These are phyloP conservation scores for Pantherophis alleghaniensis DNA, from an alignment of 2,797 vertebrate genomes.

Conservation along the genomic window DNA sequence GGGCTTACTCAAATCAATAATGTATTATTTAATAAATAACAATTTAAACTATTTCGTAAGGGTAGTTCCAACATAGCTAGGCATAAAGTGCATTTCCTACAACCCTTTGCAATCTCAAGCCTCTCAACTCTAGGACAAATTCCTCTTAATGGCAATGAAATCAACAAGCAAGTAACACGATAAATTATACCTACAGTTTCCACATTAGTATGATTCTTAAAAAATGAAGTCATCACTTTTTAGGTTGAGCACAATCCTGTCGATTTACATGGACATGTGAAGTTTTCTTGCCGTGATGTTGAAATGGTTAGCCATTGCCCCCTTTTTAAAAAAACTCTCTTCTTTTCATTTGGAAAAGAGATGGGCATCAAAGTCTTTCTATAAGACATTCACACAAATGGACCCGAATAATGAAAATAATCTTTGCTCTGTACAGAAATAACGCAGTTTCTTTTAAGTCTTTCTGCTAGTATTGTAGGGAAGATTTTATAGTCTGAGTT, in stretches of 20 bases:
- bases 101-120: not conserved
- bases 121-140: not conserved
- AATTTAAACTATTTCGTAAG: not conserved
- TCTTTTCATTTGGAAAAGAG: not conserved
- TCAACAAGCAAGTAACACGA: not conserved
- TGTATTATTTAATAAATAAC: not conserved
- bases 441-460: not conserved
- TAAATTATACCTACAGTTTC: not conserved
- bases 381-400: not conserved
- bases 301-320: not conserved
- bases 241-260: not conserved
- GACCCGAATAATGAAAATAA: not conserved
- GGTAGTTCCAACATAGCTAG: not conserved
- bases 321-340: not conserved
- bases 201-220: not conserved
- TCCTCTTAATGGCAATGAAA: not conserved
- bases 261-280: not conserved
- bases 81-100: not conserved
- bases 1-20: not conserved
- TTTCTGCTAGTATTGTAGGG: too few relatives aligned
- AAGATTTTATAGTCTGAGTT: too few relatives aligned
- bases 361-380: not conserved
- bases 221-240: not conserved
- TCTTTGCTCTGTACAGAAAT: not conserved
- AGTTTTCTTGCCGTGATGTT: not conserved